phyloP scores from a whole-genome alignment of 1,140 invertebrate genomes.

The Hylaeus volcanicus region DNA sequence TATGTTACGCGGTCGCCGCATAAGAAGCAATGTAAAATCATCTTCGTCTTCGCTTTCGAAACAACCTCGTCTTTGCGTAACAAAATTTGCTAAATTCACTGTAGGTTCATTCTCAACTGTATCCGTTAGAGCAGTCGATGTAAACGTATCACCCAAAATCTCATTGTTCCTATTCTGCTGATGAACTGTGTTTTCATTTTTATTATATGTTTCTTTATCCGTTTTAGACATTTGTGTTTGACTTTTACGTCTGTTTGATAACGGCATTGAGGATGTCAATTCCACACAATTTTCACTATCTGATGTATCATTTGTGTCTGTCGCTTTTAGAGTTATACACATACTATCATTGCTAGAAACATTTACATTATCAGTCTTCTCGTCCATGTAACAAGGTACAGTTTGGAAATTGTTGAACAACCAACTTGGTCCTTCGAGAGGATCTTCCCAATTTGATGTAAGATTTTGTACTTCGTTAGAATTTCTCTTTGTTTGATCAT shows the following conservation, averaged over 20 bases:
- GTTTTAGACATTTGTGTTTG: neutral
- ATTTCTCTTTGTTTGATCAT: neutral
- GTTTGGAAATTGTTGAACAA: conserved; percentile 58
- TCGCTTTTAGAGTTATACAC: neutral
- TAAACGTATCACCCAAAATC: neutral
- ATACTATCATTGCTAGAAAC: conserved; percentile 10
- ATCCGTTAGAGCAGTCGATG: neutral
- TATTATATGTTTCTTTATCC: neutral
- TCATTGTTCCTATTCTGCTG: neutral
- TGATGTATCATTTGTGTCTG: conserved; percentile 8
- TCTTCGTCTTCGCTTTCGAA: conserved; percentile 45
- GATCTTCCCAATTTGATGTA: conserved; percentile 65
- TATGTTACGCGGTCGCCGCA: conserved; percentile 34
- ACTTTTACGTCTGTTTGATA: neutral
- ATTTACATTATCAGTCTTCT: conserved; percentile 27
- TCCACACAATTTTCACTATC: conserved; percentile 6
- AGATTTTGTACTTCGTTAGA: neutral
- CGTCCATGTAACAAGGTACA: conserved; percentile 27
- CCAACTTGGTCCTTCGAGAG: conserved; percentile 78
- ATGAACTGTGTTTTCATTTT: neutral
- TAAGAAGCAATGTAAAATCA: conserved; percentile 67
- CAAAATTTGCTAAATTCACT: conserved; percentile 50
- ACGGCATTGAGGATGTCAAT: neutral
- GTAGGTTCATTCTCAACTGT: neutral
- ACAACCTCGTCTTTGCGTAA: conserved; percentile 60